Evolutionary conservation across 2,113 vertebrate species (phyloP).

Genomic region (Carassius auratus): DNA sequence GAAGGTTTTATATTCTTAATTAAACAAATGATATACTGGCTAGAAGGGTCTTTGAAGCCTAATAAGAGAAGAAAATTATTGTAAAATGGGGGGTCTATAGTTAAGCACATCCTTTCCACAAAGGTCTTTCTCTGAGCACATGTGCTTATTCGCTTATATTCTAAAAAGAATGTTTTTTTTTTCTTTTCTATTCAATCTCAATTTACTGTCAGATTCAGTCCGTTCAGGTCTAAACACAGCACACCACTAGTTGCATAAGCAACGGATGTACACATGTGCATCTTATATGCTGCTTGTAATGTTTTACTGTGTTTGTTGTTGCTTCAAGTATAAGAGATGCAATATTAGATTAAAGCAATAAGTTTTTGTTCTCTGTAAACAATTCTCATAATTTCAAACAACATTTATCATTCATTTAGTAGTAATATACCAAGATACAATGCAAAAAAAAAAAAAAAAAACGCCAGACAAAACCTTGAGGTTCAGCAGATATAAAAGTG

Average conservation of each 20-base stretch:
- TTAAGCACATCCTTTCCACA: neutral
- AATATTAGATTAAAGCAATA: conserved; percentile 14
- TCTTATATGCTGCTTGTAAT: neutral
- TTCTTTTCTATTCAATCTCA: neutral
- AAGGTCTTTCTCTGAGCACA: neutral
- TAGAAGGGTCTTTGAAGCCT: neutral
- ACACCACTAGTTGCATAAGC: too few relatives aligned
- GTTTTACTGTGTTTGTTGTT: neutral
- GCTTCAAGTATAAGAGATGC: neutral
- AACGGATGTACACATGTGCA: neutral
- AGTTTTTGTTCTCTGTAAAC: neutral
- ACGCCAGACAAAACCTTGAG: neutral
- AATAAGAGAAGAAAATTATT: neutral
- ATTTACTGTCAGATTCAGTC: neutral
- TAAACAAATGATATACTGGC: neutral
- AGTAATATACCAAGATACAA: neutral
- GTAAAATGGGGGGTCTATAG: neutral
- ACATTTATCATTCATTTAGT: neutral
- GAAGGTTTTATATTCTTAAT: neutral
- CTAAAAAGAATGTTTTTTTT: neutral
- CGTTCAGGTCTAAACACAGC: neutral
- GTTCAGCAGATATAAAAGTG: neutral
- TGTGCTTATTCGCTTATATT: neutral
- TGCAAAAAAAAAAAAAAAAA: neutral
- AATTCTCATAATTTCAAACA: conserved; percentile 1